Percentiles rank a stretch among this genome's conserved stretches.
Conservation (phyloP, 1,140 invertebrate genomes). For the Octopus sinensis region DNA sequence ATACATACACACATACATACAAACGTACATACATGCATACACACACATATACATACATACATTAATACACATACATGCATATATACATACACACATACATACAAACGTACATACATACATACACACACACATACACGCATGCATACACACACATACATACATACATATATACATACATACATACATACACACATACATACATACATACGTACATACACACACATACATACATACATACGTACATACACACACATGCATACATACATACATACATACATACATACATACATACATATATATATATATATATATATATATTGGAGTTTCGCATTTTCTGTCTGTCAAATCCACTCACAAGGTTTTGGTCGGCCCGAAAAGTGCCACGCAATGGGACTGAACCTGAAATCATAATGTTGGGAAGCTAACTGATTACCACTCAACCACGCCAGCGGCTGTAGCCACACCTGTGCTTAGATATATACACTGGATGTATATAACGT, state of each 20-base stretch:
- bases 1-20: neutral
- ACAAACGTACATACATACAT: neutral
- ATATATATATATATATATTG: conserved; percentile 2
- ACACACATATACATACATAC: neutral
- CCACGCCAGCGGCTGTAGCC: no score
- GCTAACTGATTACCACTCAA: no score
- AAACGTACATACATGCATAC: neutral
- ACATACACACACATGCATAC: neutral
- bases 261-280: conserved; percentile 13
- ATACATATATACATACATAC: neutral
- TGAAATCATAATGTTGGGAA: no score
- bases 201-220: neutral
- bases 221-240: neutral
- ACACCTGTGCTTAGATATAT: no score
- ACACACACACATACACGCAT: neutral
- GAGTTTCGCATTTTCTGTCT: neutral
- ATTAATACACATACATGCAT: neutral
- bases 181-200: neutral
- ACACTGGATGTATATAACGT: no score
- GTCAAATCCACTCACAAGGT: no score
- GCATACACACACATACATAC: neutral
- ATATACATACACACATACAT: neutral
- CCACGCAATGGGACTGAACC: no score
- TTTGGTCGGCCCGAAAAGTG: no score
- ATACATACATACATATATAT: conserved; percentile 15